Percentiles rank a stretch among this genome's conserved stretches.
These are phyloP conservation scores for Rhombomys opimus DNA, from an alignment of 2,113 vertebrate genomes.

Conservation along the genomic window DNA sequence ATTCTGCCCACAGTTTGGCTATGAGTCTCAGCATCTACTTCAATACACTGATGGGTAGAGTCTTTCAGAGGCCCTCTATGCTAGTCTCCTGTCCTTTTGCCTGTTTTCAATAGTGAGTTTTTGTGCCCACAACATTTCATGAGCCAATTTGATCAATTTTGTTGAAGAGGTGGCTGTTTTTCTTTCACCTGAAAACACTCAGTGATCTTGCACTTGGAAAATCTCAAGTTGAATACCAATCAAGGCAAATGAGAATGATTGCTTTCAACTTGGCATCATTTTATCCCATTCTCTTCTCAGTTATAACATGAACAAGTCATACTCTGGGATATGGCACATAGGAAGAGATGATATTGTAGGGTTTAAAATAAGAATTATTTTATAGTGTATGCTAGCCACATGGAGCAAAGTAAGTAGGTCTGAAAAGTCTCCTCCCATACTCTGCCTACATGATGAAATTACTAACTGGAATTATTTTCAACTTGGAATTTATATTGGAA, in stretches of 20 bases:
- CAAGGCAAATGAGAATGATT: conserved; percentile 45
- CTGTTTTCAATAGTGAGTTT: conserved; percentile 61
- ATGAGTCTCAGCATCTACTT: too few species aligned
- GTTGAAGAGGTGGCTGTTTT: conserved; percentile 47
- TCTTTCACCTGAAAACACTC: conserved; percentile 57
- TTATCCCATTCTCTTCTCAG: conserved; percentile 31
- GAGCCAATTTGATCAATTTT: conserved; percentile 68
- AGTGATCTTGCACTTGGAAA: conserved; percentile 61
- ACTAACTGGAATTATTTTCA: not conserved
- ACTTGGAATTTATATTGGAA: conserved; percentile 43
- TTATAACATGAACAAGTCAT: not conserved
- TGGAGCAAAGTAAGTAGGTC: not conserved
- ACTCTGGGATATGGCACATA: not conserved
- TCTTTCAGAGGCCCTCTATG: too few species aligned
- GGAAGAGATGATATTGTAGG: not conserved
- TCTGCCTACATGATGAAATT: not conserved
- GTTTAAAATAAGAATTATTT: conserved; percentile 42
- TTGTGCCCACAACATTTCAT: conserved; percentile 49
- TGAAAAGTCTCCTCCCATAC: not conserved
- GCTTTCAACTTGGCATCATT: not conserved
- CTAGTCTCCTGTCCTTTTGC: too few species aligned
- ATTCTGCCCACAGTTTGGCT: too few species aligned
- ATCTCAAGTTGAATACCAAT: conserved; percentile 59
- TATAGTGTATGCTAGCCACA: conserved; percentile 37
- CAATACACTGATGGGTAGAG: too few species aligned